Base-by-base conservation (phyloP, 2,888 invertebrate species). In the Tetranychus piercei region DNA sequence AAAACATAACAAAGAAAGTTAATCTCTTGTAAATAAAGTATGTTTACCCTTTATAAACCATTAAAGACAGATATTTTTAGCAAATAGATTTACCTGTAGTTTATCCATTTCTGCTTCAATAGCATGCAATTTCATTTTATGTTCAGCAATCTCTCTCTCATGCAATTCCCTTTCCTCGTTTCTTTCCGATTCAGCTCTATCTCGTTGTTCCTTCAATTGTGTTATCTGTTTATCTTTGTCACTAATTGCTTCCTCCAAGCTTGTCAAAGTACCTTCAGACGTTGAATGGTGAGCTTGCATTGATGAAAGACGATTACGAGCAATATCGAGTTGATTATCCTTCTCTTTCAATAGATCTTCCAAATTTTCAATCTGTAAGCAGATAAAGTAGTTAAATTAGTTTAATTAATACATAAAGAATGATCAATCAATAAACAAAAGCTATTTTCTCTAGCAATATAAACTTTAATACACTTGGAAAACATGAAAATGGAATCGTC, bases 201-300 rank as follows among this genome's bases (percentile, higher is more conserved):
- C 95, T 81, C 95, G 87, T 82, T 96, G 95, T 81, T 97, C 95
- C 79, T 92, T 85, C 77, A 95, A 84, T 82, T 94, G 94, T 79
- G 90, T 89, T 85, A 99, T 94, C 85, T 96, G 96, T 82, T 94
- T 94, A 81, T 97, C 96, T 84, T 95, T 95, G 82, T 96, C 96
- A 73, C 90, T 90, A 79, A 96, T 91, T 18, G 92, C 92, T 84
- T 95, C 95, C 85, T 96, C 95, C 69, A 96, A 86, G 78, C 91
- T 91, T 74, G 92, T 90, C 74, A 95, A 85, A 2, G 94, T 93
- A 74, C 92, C 94, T 85, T 94, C 94, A 11, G 91, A 92, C 77
- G 91, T 82, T 89, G 84, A 92, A 81, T 93, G 92, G 81, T 94
- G 94, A 20, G 92, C 92, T 85, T 94, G 94, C 88, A 94, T 91